Evolutionary conservation across 2,888 invertebrate genomes (phyloP).

Genomic region (Dimorphilus gyrociliatus): DNA sequence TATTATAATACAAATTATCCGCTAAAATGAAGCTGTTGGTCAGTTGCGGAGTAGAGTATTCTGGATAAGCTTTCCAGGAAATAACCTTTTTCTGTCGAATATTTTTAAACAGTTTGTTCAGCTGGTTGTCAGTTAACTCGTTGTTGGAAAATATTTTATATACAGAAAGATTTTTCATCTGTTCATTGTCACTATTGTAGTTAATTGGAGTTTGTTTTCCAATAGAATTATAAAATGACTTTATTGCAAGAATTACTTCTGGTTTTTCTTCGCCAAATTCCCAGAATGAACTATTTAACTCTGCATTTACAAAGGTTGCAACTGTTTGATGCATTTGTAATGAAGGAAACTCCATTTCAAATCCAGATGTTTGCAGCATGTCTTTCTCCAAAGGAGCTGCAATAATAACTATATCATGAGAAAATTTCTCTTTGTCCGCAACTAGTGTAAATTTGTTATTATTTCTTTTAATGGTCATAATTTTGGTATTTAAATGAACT

Average conservation of each 20-base stretch:
- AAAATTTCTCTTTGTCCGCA: conserved; percentile 4
- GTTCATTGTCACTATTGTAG: conserved; percentile 12
- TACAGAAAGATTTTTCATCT: conserved; percentile 19
- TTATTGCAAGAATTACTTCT: conserved; percentile 40
- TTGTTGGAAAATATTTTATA: conserved; percentile 47
- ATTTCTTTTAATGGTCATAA: conserved; percentile 11
- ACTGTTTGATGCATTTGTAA: conserved; percentile 42
- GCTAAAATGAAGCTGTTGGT: no score
- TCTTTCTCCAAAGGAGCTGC: conserved; percentile 44
- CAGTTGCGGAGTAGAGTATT: no score
- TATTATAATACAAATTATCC: conserved; percentile 45
- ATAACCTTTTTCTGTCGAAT: conserved; percentile 17
- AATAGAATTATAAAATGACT: conserved; percentile 42
- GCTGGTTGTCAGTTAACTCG: conserved; percentile 36
- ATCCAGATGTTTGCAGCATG: conserved; percentile 23
- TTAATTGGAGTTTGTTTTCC: conserved; percentile 27
- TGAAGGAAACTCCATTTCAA: conserved; percentile 34
- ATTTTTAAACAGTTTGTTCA: conserved; percentile 40
- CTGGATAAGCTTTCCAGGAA: conserved; percentile 25
- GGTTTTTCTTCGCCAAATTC: conserved; percentile 29
- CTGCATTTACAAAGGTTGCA: conserved; percentile 44
- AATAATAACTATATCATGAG: conserved; percentile 46
- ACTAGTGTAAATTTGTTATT: not conserved
- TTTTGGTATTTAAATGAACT: conserved; percentile 29
- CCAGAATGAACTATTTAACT: conserved; percentile 40